Evolutionary conservation across 2,888 invertebrate species (phyloP).

Genomic region (Dione vanillae): DNA sequence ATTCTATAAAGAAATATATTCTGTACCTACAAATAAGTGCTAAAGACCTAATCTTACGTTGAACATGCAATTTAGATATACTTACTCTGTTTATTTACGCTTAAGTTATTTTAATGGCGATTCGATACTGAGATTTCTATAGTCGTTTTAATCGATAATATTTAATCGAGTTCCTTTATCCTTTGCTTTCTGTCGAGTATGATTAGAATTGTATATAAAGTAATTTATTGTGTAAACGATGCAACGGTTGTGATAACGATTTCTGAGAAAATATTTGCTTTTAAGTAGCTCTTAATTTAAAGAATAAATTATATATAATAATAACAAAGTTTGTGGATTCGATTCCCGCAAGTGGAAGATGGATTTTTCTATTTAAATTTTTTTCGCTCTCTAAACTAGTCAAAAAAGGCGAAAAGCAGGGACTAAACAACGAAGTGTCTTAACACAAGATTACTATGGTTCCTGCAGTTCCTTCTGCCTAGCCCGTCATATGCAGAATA

Average conservation of each 20-base stretch:
- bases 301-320: no score
- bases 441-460: no score
- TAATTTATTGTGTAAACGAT: background rate
- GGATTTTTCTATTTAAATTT: no score
- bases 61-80: conserved; percentile 51
- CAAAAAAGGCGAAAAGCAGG: no score
- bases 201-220: background rate
- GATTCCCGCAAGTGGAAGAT: no score
- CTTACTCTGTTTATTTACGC: conserved; percentile 48
- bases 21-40: conserved; percentile 54
- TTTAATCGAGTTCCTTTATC: background rate
- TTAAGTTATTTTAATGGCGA: conserved; percentile 59
- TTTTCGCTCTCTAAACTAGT: no score
- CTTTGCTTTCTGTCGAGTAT: background rate
- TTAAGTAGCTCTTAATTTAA: no score
- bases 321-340: no score
- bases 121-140: conserved; percentile 37
- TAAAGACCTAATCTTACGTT: conserved; percentile 52
- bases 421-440: no score
- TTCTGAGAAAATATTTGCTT: background rate
- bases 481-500: no score
- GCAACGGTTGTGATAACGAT: background rate
- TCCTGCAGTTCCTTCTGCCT: no score
- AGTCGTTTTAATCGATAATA: conserved; percentile 26
- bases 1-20: conserved; percentile 49